Conservation (phyloP, 30 jellyfish, hydroid and myxozoan species). For the Hydractinia symbiolongicarpus region DNA sequence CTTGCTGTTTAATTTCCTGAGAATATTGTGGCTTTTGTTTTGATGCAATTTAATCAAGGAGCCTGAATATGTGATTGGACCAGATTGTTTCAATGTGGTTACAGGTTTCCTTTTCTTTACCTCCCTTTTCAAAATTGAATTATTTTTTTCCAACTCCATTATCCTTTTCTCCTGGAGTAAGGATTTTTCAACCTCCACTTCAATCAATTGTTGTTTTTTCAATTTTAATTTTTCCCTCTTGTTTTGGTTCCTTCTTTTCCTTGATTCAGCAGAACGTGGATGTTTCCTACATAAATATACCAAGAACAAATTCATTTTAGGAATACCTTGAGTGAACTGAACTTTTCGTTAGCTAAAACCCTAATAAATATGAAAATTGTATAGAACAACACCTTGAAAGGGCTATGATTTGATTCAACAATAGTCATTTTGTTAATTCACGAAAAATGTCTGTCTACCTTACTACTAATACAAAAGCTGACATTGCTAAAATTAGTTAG, state of each 20-base stretch:
- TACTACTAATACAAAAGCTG: too few species aligned
- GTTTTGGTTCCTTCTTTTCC: background rate
- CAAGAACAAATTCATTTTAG: too few species aligned
- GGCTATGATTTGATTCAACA: too few species aligned
- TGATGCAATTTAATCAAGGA: background rate
- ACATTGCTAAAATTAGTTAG: too few species aligned
- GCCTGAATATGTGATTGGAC: background rate
- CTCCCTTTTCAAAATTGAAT: background rate
- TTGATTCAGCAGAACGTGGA: background rate
- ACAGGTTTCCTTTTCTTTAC: background rate
- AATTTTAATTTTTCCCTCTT: background rate
- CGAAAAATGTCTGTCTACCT: too few species aligned
- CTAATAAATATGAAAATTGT: too few species aligned
- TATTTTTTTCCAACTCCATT: background rate
- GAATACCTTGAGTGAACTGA: too few species aligned
- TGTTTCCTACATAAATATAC: background rate
- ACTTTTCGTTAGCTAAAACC: too few species aligned
- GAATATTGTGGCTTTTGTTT: background rate
- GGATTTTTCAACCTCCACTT: background rate
- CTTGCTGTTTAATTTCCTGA: background rate
- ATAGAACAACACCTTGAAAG: too few species aligned
- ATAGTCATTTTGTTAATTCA: too few species aligned
- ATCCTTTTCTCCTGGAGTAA: background rate
- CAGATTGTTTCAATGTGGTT: too few species aligned
- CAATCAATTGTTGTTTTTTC: background rate